Evolutionary conservation across 92 coral and sea anemone species (phyloP), one percentile per base, ranked within the genome.

Genomic region (Meandrina meandrites): DNA sequence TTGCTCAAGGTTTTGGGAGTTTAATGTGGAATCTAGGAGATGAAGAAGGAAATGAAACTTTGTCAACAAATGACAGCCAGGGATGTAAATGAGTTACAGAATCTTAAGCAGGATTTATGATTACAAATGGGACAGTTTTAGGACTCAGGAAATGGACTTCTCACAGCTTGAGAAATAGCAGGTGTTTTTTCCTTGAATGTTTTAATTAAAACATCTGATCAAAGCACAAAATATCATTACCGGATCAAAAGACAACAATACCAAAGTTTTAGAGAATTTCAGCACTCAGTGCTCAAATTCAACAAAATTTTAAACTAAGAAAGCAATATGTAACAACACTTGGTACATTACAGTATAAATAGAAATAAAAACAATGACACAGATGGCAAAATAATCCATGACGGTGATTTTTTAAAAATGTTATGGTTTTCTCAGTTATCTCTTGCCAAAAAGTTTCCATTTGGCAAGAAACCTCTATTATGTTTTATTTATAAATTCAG

Each of bases 111-210:
- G 51, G 80, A 54, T 74, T 54, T 27, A 74, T 37, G 51, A 81
- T 54, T 76, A 45, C 67, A 85, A 85, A 77, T 62, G 45, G 79
- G 74, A 77, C 40, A 79, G 76, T 42, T 76, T 78, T 77, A 58
- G 66, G 48, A 48, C 71, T 35, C 77, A 85, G 88, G 77, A 85
- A 85, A 78, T 66, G n/a, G 62, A 85, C 83, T 77, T 77, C 81
- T 21, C 71, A 66, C 82, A 85, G 88, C 82, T 85, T 85, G 83
- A 68, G 82, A 77, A 78, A 22, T 8, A 66, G 82, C 88, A 85
- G 88, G 88, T 85, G 88, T 78, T 77, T 64, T 58, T 40, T 56
- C 22, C 13, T 50, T 62, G 60, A 77, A 76, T 76, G 66, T 47
- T 76, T n/a, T 60, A 85, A 76, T 85, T 76, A 85, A 58, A 62